Percentiles rank a stretch among this genome's conserved stretches.
Evolutionary conservation across 2,113 vertebrate species (phyloP).

Genomic region (Atlantisia rogersi): DNA sequence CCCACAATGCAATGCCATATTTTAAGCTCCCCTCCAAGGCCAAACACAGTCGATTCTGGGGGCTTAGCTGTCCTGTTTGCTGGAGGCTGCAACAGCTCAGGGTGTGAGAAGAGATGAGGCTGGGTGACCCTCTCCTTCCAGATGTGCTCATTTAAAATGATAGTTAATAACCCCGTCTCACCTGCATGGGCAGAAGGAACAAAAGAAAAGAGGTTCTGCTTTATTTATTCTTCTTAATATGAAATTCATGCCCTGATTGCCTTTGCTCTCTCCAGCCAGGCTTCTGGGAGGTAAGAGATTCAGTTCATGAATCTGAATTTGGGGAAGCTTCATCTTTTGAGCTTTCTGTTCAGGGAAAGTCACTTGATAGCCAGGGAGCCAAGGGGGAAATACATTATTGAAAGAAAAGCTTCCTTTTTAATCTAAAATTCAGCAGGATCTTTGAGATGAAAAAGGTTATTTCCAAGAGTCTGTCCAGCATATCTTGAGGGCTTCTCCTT

Average conservation of each 20-base stretch:
- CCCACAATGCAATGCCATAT: background rate
- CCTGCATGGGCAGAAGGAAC: background rate
- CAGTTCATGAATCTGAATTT: slow-evolving; percentile 67
- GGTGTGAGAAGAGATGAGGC: rapidly evolving
- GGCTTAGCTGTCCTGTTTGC: background rate
- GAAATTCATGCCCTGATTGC: slow-evolving; percentile 70
- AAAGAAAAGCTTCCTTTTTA: slow-evolving; percentile 69
- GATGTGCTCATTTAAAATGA: background rate
- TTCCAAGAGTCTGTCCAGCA: slow-evolving; percentile 67
- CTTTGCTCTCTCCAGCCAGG: slow-evolving; percentile 23
- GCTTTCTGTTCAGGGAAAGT: slow-evolving; percentile 53
- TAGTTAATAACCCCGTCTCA: background rate
- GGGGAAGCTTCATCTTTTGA: slow-evolving; percentile 52
- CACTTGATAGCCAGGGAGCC: slow-evolving; percentile 59
- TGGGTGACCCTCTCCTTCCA: background rate
- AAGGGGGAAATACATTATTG: slow-evolving; percentile 72
- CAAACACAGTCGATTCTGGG: background rate
- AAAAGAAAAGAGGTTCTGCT: slow-evolving; percentile 41
- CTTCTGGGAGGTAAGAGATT: slow-evolving; percentile 31
- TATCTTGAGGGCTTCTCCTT: slow-evolving; percentile 60
- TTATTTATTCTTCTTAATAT: slow-evolving; percentile 68
- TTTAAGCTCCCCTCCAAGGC: background rate
- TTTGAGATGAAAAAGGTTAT: slow-evolving; percentile 64
- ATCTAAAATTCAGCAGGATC: slow-evolving; percentile 69
- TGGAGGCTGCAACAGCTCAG: background rate